Conservation (phyloP, 2,113 vertebrate species). For the Edolisoma coerulescens region DNA sequence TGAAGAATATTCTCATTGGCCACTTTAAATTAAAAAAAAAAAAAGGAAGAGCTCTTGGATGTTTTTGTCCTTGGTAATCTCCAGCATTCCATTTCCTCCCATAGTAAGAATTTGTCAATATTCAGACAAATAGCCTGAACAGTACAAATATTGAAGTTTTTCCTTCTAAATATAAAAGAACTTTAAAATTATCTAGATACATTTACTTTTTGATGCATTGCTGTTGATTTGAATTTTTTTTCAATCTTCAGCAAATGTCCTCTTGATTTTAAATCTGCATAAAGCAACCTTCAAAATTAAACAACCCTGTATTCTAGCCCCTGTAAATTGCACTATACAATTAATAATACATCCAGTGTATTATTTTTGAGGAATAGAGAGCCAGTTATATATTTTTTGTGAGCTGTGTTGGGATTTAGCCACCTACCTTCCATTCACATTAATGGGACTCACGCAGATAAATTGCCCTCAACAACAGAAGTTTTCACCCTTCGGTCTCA, state of each 20-base stretch:
- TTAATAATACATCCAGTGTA: neutral
- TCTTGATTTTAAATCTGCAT: neutral
- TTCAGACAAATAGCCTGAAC: neutral
- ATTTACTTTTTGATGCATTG: neutral
- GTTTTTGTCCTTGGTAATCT: neutral
- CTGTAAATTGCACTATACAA: neutral
- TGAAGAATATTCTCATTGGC: neutral
- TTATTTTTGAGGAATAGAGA: neutral
- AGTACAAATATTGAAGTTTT: neutral
- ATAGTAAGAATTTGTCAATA: neutral
- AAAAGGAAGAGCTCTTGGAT: neutral
- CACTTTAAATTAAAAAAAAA: neutral
- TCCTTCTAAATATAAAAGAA: neutral
- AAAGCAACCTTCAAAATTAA: neutral
- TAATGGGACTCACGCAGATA: neutral
- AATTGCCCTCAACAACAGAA: slow-evolving; percentile 13
- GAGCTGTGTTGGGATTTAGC: neutral
- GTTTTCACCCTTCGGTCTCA: neutral
- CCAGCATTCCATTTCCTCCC: neutral
- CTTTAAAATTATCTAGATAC: neutral
- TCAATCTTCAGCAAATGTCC: neutral
- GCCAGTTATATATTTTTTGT: neutral
- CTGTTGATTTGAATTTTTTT: neutral
- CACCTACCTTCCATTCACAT: neutral
- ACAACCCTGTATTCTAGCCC: neutral